Conservation (phyloP, 1,140 invertebrate species). For the Lutraria rhynchaena region DNA sequence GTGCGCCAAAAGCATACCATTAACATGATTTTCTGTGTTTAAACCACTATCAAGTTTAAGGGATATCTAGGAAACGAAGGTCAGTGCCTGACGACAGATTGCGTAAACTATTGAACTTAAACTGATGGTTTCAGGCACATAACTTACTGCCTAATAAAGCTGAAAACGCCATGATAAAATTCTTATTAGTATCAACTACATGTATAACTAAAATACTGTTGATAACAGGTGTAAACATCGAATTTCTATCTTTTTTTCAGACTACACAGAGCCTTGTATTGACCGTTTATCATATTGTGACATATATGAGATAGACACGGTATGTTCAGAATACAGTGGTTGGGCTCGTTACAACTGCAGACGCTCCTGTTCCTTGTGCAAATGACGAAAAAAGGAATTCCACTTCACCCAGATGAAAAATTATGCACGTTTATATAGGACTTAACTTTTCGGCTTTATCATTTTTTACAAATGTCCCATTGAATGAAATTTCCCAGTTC, state of each 20-base stretch:
- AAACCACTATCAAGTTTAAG: too few relatives aligned
- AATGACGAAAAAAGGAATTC: too few relatives aligned
- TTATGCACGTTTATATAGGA: too few relatives aligned
- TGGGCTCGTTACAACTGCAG: background rate
- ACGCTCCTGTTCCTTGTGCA: background rate
- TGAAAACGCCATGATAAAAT: background rate
- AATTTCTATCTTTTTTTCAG: background rate
- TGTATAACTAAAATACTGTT: background rate
- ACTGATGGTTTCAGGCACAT: background rate
- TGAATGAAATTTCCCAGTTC: too few relatives aligned
- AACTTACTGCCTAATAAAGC: background rate
- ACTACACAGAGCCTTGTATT: background rate
- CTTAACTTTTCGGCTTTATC: too few relatives aligned
- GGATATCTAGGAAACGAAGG: background rate
- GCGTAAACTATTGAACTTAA: background rate
- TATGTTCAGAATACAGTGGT: background rate
- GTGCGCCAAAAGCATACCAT: too few relatives aligned
- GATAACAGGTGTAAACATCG: background rate
- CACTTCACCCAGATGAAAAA: too few relatives aligned
- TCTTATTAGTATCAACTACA: background rate
- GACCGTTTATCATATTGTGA: background rate
- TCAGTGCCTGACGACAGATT: background rate
- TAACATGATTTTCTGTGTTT: too few relatives aligned
- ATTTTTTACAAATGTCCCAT: too few relatives aligned
- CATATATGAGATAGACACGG: constrained; percentile 1